A percentile compares a stretch with the other conserved stretches of the same genome.
Conservation (phyloP, 2,113 vertebrate species). For the Istiophorus platypterus region DNA sequence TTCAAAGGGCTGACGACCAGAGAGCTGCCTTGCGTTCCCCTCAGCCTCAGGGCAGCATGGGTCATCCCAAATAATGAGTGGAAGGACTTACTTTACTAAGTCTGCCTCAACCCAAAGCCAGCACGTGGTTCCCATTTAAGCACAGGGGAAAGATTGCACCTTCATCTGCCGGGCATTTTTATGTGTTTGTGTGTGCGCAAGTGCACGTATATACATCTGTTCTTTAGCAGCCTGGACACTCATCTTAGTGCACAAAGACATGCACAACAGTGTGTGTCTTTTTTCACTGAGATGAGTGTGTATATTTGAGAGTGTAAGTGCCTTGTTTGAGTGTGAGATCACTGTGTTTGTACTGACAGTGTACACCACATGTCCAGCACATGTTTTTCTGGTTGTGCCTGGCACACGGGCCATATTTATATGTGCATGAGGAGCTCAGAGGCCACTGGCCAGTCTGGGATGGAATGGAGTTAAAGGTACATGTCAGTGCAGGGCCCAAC, state of each 20-base stretch:
- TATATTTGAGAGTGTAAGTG: slow-evolving; percentile 44
- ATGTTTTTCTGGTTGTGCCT: slow-evolving; percentile 69
- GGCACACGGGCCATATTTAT: slow-evolving; percentile 52
- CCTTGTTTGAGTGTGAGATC: slow-evolving; percentile 62
- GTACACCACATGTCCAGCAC: slow-evolving; percentile 69
- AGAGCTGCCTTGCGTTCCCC: slow-evolving; percentile 53
- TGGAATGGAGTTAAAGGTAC: slow-evolving; percentile 11
- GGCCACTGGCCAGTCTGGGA: slow-evolving; percentile 34
- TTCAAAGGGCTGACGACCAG: slow-evolving; percentile 63
- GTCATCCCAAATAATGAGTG: slow-evolving; percentile 79
- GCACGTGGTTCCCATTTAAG: slow-evolving; percentile 78
- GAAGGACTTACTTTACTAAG: slow-evolving; percentile 77
- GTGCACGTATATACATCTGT: slow-evolving; percentile 62
- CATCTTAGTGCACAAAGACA: background rate
- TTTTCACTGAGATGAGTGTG: slow-evolving; percentile 3
- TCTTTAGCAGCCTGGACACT: slow-evolving; percentile 37
- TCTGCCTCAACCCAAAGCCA: slow-evolving; percentile 50
- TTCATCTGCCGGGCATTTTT: slow-evolving; percentile 73
- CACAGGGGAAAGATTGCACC: slow-evolving; percentile 63
- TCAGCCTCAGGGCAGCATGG: slow-evolving; percentile 59
- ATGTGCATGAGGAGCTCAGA: slow-evolving; percentile 56
- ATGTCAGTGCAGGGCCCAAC: slow-evolving; percentile 47
- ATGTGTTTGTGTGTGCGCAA: slow-evolving; percentile 56
- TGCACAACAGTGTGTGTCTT: background rate
- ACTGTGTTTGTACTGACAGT: slow-evolving; percentile 57